These are phyloP conservation scores for Holothuria glaberrima DNA, from an alignment of 35 echinoderm and acorn worm genomes.

Conservation along the genomic window DNA sequence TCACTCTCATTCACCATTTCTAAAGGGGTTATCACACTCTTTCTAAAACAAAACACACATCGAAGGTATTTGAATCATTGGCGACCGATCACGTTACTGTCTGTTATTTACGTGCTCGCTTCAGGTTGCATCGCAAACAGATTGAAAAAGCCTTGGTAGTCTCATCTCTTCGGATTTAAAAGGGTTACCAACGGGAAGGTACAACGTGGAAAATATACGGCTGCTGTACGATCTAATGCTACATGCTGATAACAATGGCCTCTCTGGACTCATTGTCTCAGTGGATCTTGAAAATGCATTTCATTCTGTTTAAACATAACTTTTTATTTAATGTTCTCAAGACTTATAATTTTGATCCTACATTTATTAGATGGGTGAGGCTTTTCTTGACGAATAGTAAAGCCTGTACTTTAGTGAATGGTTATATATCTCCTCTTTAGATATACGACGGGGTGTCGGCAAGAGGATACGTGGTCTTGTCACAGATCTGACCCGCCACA, in stretches of 20 bases:
- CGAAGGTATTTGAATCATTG: too few species aligned
- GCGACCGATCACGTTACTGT: too few species aligned
- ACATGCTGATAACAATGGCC: background rate
- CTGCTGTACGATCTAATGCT: background rate
- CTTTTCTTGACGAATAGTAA: slow-evolving; percentile 6
- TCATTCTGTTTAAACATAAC: background rate
- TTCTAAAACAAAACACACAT: too few species aligned
- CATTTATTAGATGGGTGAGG: background rate
- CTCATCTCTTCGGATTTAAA: background rate
- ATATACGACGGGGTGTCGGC: background rate
- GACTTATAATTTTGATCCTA: background rate
- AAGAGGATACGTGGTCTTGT: background rate
- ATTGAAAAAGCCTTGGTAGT: too few species aligned
- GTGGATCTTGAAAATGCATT: background rate
- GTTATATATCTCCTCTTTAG: background rate
- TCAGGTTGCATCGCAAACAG: background rate
- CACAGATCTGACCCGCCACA: too few species aligned
- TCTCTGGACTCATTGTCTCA: background rate
- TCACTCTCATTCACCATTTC: too few species aligned
- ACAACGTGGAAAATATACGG: background rate
- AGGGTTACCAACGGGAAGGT: background rate
- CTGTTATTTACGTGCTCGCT: background rate
- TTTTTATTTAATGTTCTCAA: background rate
- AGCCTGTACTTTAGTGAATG: background rate
- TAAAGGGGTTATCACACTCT: background rate